Evolutionary conservation across 2,113 vertebrate genomes (phyloP), one percentile per base, ranked within the genome.

Genomic region (Otus sunia): DNA sequence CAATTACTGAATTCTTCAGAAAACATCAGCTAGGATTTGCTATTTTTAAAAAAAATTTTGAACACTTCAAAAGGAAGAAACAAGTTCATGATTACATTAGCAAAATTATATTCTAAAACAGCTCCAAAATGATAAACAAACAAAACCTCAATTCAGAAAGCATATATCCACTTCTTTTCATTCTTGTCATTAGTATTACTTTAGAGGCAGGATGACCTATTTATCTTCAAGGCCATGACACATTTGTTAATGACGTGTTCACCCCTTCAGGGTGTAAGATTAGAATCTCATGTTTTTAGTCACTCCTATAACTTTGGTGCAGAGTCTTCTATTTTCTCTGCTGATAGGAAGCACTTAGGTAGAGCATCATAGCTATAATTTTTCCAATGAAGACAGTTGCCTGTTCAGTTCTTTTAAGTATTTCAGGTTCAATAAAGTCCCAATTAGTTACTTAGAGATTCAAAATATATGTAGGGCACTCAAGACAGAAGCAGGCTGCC

Each of bases 141-240:
- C 9, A 45, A 45, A 45, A 45, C 7, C 11, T 16, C 14, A 23
- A 66, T 83, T 29, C 14, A 14, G 8, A 9, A 88, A 26, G 25
- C 62, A n/a, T 15, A 60, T 27, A 67, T 43, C 19, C 26, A 74
- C 8, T 66, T 41, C 39, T 68, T 80, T 62, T 68, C 1, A 0
- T 49, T 59, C 27, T 30, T 86, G n/a, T 52, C 17, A 1, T 22
- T 5, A 50, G 3, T 36, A 50, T 41, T 45, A 60, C 49, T 86
- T 91, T 6, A 83, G 68, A 84, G 64, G 27, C 39, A 89, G 72
- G 96, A 91, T 30, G 88, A 91, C 86, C 88, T 91, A 81, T 84
- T 94, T 96, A 81, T 90, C 82, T 94, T 85, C 58, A 89, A 75
- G 91, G 92, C 58, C 94, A 72, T n/a, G 79, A 95, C 73, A 91